These are phyloP conservation scores for Acrocyrtus sp. DNA, from an alignment of 2,888 invertebrate species.

Conservation along the genomic window DNA sequence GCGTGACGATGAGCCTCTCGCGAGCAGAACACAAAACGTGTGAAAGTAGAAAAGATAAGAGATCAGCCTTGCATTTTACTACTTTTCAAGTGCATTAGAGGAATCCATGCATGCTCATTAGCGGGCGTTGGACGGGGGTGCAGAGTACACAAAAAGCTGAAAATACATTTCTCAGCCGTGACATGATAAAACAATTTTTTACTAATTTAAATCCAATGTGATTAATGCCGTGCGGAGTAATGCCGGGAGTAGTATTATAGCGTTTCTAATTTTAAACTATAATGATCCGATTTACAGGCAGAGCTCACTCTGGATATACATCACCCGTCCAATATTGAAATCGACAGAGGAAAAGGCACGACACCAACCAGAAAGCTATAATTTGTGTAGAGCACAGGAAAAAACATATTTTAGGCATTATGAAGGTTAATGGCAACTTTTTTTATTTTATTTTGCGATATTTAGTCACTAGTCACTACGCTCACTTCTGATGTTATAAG, in stretches of 20 bases:
- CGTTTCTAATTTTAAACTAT: background rate
- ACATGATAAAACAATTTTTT: too few relatives aligned
- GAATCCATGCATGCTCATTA: background rate
- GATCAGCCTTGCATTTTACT: background rate
- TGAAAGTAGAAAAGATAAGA: background rate
- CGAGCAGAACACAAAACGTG: background rate
- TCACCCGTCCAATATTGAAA: background rate
- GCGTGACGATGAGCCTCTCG: background rate
- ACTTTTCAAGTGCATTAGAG: background rate
- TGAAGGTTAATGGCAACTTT: background rate
- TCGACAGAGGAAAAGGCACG: background rate
- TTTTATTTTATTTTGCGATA: background rate
- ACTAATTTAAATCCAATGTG: too few relatives aligned
- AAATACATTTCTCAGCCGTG: too few relatives aligned
- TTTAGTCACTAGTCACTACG: background rate
- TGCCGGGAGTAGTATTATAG: too few relatives aligned
- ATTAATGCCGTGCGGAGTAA: too few relatives aligned
- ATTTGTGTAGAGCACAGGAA: background rate
- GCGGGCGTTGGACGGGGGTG: background rate
- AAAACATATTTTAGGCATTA: background rate
- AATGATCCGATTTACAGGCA: background rate
- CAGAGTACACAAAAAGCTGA: too few relatives aligned
- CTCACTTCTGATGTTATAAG: background rate
- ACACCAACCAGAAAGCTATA: background rate
- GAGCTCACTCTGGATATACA: background rate